Base-by-base conservation (phyloP, 2,888 invertebrate species). In the Drosophila diplacantha region DNA sequence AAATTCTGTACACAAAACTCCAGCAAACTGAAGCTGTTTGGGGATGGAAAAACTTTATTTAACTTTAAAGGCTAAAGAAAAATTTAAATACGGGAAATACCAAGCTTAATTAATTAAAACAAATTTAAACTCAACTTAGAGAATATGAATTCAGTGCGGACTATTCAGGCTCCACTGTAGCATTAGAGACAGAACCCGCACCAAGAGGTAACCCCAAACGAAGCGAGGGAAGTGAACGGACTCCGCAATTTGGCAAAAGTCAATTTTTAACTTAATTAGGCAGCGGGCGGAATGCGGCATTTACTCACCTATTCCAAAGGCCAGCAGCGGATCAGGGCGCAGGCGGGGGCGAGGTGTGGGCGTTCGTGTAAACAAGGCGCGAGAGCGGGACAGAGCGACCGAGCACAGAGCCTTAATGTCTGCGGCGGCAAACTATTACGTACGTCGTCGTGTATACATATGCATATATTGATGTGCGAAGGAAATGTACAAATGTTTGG, bases 401-500 rank as follows among this genome's bases (percentile, higher is more conserved):
- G 73, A 73, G 60, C 53, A 62, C 53, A 66, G 71, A 71, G 71
- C 71, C 71, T 62, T 71, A 71, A 66, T 71, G 71, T 71, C 71
- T 71, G 66, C 71, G 65, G 61, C 71, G 66, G 67, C 65, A 67
- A 55, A 63, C 73, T 60, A 75, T 81, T 73, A 65, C 64, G 65
- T 70, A 50, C 51, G 37, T 43, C 55, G 53, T 43, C 55, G 14
- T 68, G 63, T 70, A 38, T 53, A 43, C 44, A 54, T 51, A 37
- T 54, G 29, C 57, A 49, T 24, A 39, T 41, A 41, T 41, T 57
- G 44, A 72, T 74, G 84, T 82, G 75, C 78, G 74, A 81, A 73
- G 66, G 63, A 79, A 69, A 71, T 83, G 68, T 69, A 83, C 67
- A 78, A 81, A 84, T 79, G 80, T 74, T 74, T 69, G 53, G 37